These are phyloP conservation scores for Orthosia incerta DNA, from an alignment of 2,888 invertebrate genomes.

Conservation along the genomic window DNA sequence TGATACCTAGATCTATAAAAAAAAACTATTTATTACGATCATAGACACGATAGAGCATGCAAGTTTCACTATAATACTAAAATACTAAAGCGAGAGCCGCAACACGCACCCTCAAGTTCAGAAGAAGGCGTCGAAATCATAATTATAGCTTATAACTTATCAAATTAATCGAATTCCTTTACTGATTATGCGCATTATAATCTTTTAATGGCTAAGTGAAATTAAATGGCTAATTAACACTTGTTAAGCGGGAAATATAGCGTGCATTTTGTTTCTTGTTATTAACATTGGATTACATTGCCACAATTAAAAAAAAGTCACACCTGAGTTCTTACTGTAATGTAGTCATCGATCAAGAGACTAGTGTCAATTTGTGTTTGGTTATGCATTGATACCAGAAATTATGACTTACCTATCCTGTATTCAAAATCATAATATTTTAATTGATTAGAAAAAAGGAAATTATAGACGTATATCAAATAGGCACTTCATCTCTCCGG, in stretches of 20 bases:
- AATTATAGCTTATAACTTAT: constrained; percentile 61
- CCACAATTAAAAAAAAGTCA: background rate
- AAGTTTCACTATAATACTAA: constrained; percentile 71
- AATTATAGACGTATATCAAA: background rate
- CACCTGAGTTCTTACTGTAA: background rate
- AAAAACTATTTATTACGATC: constrained; percentile 22
- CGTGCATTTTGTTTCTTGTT: constrained; percentile 23
- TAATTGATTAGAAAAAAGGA: too few relatives aligned
- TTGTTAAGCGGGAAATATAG: constrained; percentile 15
- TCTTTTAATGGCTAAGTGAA: constrained; percentile 15
- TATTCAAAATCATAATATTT: too few relatives aligned
- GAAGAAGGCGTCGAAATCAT: constrained; percentile 58
- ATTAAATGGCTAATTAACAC: constrained; percentile 34
- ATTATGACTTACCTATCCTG: too few relatives aligned
- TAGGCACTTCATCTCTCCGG: too few relatives aligned
- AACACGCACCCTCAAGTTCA: constrained; percentile 11
- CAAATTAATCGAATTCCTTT: constrained; percentile 18
- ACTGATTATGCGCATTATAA: constrained; percentile 28
- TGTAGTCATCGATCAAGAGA: background rate
- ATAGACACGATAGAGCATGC: constrained; percentile 58
- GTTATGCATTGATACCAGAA: background rate
- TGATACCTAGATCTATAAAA: constrained; percentile 20
- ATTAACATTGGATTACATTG: constrained; percentile 4
- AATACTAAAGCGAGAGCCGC: constrained; percentile 31
- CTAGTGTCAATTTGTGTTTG: background rate